phyloP scores from a whole-genome alignment of 2,888 invertebrate species.

The Drosophila vallismaia region DNA sequence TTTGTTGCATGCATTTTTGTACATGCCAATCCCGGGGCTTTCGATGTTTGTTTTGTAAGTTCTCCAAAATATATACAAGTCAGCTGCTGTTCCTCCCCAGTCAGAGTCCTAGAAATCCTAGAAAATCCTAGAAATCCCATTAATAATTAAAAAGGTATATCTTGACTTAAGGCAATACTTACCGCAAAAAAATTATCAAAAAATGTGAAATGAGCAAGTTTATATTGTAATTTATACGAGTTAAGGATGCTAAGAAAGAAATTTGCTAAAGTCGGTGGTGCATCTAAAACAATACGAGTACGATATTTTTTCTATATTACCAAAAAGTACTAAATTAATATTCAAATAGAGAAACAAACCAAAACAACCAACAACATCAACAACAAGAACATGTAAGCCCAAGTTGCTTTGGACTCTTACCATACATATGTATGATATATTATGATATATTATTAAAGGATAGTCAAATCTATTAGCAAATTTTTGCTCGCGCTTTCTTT shows the following conservation, averaged over 20 bases:
- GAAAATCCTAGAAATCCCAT: constrained; percentile 3
- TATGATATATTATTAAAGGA: constrained; percentile 48
- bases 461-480: constrained; percentile 82
- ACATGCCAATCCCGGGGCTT: constrained; percentile 23
- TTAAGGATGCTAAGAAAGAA: constrained; percentile 34
- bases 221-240: constrained; percentile 65
- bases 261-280: constrained; percentile 56
- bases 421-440: constrained; percentile 30
- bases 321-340: constrained; percentile 52
- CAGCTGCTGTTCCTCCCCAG: constrained; percentile 4
- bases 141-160: constrained; percentile 31
- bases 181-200: constrained; percentile 38
- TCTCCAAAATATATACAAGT: not conserved
- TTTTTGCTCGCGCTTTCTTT: constrained; percentile 82
- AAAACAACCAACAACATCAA: constrained; percentile 8
- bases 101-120: constrained; percentile 22
- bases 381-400: constrained; percentile 37
- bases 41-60: constrained; percentile 11
- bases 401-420: constrained; percentile 68
- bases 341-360: constrained; percentile 36
- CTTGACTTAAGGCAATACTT: constrained; percentile 38
- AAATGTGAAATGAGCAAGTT: constrained; percentile 30
- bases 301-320: constrained; percentile 74
- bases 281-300: constrained; percentile 66
- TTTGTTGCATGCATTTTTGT: constrained; percentile 42